Base-by-base conservation (phyloP, 2,113 vertebrate genomes). In the Tonatia bakeri region DNA sequence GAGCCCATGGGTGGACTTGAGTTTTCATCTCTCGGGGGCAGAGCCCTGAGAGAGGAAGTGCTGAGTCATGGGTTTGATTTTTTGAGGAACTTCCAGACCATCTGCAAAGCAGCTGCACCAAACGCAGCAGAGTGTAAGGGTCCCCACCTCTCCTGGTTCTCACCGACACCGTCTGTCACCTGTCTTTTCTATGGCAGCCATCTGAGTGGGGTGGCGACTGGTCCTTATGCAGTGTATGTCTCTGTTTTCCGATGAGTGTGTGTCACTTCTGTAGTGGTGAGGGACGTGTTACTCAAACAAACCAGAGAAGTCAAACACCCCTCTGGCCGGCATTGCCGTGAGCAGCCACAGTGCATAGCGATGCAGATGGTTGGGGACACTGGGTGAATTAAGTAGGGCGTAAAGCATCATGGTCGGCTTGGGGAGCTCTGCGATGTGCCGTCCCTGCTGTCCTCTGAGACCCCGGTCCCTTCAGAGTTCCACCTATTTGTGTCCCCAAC, bases 81-180 rank as follows among this genome's bases (percentile, higher is more conserved):
- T 80, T 40, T 2, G 33, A 59, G 15, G 47, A 73, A 15, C 24
- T 1, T 26, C 7, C 36, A 3, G 52, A 15, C 4, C 43, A 4
- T 19, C 22, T 36, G 16, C 38, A 75, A 17, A 82, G 61, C 56
- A 59, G 38, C 40, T 14, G 0, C 7, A 40, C 13, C 15, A 7
- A 17, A 16, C 0, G 1, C 43, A 6, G 73, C 16, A 5, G 20
- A 8, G 4, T 14, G 1, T 33, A 15, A 40, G 17, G 45, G 19
- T 9, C 36, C 5, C 13, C 7, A 4, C 22, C 14, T 13, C 24
- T 16, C 61, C 50, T 38, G 31, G 8, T 15, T 70, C 61, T 87
- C 3, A 7, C 26, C 40, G 2, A 1, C 9, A 13, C 36, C 56
- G 26, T 43, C 47, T 4, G 13, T 17, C 24, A 67, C n/a, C 47